These are phyloP conservation scores for Lutjanus erythropterus DNA, from an alignment of 2,113 vertebrate species.

Conservation along the genomic window DNA sequence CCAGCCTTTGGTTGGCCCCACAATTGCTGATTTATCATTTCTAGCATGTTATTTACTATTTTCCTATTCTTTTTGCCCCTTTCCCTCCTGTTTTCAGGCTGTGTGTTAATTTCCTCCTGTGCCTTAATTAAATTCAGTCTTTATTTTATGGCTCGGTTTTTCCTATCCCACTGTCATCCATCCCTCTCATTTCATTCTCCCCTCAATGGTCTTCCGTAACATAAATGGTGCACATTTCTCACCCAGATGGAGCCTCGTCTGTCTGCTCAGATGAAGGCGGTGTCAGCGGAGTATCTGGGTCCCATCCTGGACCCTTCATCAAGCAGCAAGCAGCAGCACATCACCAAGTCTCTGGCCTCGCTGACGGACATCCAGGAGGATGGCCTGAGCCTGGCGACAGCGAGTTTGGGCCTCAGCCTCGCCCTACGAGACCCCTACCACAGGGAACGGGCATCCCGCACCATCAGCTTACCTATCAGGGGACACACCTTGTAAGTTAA, in stretches of 20 bases:
- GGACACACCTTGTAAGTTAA: conserved; percentile 96
- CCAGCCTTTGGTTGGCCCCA: not conserved
- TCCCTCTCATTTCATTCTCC: not conserved
- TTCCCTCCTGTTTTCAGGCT: conserved; percentile 21
- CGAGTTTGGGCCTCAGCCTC: conserved; percentile 81
- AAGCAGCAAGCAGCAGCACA: conserved; percentile 85
- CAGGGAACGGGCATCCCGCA: conserved; percentile 91
- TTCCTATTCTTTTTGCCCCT: conserved; percentile 18
- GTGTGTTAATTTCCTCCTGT: conserved; percentile 17
- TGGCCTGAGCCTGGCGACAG: conserved; percentile 71
- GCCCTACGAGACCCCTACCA: conserved; percentile 87
- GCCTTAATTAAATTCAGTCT: conserved; percentile 22
- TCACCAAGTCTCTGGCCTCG: conserved; percentile 96
- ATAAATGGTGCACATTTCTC: conserved; percentile 17
- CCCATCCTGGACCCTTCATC: conserved; percentile 89
- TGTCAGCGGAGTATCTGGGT: conserved; percentile 94
- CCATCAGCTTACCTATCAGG: conserved; percentile 92
- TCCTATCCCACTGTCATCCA: not conserved
- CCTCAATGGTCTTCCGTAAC: not conserved
- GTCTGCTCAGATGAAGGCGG: conserved; percentile 94
- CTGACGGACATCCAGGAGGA: conserved; percentile 96
- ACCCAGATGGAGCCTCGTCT: conserved; percentile 93
- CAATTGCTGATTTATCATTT: not conserved
- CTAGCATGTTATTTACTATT: not conserved
- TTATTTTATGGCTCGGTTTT: conserved; percentile 16